phyloP scores from a whole-genome alignment of 2,797 vertebrate genomes.

The Rhincodon typus region DNA sequence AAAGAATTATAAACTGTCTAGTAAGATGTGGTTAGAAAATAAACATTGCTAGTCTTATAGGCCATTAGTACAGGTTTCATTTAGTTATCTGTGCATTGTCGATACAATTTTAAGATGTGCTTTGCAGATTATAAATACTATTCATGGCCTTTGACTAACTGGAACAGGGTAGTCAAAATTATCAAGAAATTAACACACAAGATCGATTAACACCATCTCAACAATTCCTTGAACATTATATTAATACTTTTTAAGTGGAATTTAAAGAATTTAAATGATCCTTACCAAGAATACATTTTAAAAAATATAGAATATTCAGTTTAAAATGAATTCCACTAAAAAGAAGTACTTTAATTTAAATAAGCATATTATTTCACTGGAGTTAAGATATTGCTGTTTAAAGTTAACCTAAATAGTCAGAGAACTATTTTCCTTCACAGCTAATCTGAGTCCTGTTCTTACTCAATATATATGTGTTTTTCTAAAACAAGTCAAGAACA shows the following conservation, averaged over 20 bases:
- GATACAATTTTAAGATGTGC: background rate
- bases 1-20: background rate
- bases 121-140: background rate
- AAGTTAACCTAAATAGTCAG: background rate
- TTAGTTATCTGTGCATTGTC: background rate
- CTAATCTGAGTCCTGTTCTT: background rate
- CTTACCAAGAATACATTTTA: background rate
- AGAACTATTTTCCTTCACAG: background rate
- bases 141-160: background rate
- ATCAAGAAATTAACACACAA: background rate
- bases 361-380: background rate
- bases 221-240: background rate
- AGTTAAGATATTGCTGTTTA: background rate
- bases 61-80: background rate
- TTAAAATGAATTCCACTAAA: background rate
- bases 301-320: background rate
- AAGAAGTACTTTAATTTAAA: background rate
- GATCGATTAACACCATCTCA: background rate
- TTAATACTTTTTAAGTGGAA: background rate
- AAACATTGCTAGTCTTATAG: background rate
- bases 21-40: background rate
- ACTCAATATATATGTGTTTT: background rate
- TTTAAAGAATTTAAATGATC: background rate
- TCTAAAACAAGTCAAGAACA: no score
- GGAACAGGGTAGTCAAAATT: background rate